Conservation (phyloP, 37 sponge, comb jelly and placozoan genomes). For the Geodia barretti region DNA sequence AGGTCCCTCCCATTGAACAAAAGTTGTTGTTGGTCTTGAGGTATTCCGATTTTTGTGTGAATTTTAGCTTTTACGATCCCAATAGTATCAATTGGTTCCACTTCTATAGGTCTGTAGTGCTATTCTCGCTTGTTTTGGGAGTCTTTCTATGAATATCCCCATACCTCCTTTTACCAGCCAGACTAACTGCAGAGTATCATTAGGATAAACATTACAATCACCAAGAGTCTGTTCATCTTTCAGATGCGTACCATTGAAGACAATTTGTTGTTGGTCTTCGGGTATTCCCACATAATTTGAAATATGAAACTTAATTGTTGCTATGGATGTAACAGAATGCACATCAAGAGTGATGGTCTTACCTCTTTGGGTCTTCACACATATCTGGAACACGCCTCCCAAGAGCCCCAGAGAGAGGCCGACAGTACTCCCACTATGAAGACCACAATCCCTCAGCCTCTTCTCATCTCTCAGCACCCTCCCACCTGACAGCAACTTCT, state of each 20-base stretch:
- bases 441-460: neutral
- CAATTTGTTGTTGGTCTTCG: conserved; percentile 95
- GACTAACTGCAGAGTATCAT: neutral
- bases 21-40: neutral
- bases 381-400: neutral
- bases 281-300: conserved; percentile 98
- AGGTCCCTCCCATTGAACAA: neutral
- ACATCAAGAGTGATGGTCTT: too few relatives aligned
- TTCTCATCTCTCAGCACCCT: neutral
- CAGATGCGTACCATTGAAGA: conserved; percentile 97
- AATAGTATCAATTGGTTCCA: conserved; percentile 93
- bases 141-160: neutral
- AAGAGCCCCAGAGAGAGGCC: neutral
- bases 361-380: too few relatives aligned
- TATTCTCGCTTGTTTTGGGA: too few relatives aligned
- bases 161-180: neutral
- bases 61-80: conserved; percentile 47
- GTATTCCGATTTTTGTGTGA: neutral
- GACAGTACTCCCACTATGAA: neutral
- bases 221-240: neutral
- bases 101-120: conserved; percentile 98
- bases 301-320: too few relatives aligned
- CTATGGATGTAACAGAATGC: too few relatives aligned
- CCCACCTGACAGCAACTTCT: neutral
- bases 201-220: neutral